A percentile compares a stretch with the other conserved stretches of the same genome.
Conservation (phyloP, 2,113 vertebrate genomes). For the Eolophus roseicapilla region DNA sequence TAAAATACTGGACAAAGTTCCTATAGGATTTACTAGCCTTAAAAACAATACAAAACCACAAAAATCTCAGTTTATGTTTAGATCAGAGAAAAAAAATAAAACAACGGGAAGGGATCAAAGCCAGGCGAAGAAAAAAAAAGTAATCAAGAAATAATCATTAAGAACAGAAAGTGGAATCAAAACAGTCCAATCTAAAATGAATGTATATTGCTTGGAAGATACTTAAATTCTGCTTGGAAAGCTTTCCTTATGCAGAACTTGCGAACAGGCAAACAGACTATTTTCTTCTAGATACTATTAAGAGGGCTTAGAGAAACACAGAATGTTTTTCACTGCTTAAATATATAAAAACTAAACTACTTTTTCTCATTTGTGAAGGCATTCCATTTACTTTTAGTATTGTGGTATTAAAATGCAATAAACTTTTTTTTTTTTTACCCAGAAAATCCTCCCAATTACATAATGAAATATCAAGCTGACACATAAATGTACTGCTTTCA, state of each 20-base stretch:
- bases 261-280: constrained; percentile 52
- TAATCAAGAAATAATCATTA: constrained; percentile 43
- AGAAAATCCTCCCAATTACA: background rate
- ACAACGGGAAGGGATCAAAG: constrained; percentile 6
- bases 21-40: background rate
- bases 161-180: background rate
- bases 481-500: background rate
- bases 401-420: background rate
- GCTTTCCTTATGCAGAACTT: constrained; percentile 47
- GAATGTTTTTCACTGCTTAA: constrained; percentile 19
- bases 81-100: background rate
- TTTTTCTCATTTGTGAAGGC: background rate
- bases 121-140: background rate
- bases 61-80: constrained; percentile 39
- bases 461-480: background rate
- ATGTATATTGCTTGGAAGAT: constrained; percentile 52
- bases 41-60: background rate
- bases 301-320: constrained; percentile 40
- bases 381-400: background rate
- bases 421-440: background rate
- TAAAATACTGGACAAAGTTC: constrained; percentile 3
- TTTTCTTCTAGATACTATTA: constrained; percentile 23
- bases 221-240: constrained; percentile 52
- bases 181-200: constrained; percentile 47
- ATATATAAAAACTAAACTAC: constrained; percentile 43